Percentiles rank a stretch among this genome's conserved stretches.
phyloP scores from a whole-genome alignment of 92 coral and sea anemone species.

The Umimayanthus chanpuru region DNA sequence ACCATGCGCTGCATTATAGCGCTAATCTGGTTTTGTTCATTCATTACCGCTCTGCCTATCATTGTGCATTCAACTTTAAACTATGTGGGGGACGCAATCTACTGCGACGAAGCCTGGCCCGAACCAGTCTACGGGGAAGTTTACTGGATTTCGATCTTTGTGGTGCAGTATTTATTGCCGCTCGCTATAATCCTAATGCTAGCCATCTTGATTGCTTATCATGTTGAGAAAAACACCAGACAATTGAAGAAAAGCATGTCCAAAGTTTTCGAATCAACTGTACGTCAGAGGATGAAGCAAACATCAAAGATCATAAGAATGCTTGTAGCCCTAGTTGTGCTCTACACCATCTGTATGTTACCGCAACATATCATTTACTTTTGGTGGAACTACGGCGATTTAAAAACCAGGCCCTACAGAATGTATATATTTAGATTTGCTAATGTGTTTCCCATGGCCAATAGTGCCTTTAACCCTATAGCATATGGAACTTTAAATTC shows the following conservation, averaged over 20 bases:
- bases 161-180: constrained; percentile 87
- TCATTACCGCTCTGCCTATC: constrained; percentile 73
- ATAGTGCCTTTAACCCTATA: constrained; percentile 95
- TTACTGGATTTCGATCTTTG: constrained; percentile 93
- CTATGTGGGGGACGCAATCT: constrained; percentile 64
- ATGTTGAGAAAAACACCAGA: constrained; percentile 66
- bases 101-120: constrained; percentile 91
- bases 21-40: constrained; percentile 76
- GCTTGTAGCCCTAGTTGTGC: constrained; percentile 84
- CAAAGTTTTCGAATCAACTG: constrained; percentile 75
- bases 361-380: constrained; percentile 93
- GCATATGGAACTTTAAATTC: constrained; percentile 92
- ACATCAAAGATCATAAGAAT: constrained; percentile 94
- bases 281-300: constrained; percentile 82
- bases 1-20: constrained; percentile 72
- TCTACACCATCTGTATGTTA: constrained; percentile 93
- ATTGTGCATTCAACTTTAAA: constrained; percentile 33
- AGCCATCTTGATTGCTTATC: constrained; percentile 70
- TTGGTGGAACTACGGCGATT: constrained; percentile 79
- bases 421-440: constrained; percentile 89
- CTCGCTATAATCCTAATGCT: constrained; percentile 70
- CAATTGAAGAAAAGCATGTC: constrained; percentile 66
- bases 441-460: constrained; percentile 97
- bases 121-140: constrained; percentile 50
- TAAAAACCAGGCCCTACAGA: constrained; percentile 64